A percentile compares a stretch with the other conserved stretches of the same genome.
phyloP scores from a whole-genome alignment of 2,888 invertebrate genomes.

The Sisyra nigra region DNA sequence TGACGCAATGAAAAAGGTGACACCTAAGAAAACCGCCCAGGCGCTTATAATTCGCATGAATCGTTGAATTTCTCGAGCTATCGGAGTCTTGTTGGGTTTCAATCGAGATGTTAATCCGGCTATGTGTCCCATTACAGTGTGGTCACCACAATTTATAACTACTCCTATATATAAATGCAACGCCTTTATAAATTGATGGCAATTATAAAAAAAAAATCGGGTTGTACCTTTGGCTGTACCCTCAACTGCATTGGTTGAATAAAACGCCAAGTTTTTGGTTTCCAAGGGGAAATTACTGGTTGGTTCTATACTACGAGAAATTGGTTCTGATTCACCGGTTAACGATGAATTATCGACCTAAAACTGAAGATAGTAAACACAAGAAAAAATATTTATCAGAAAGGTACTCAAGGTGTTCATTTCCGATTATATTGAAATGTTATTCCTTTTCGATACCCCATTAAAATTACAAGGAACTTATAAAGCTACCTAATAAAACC shows the following conservation, averaged over 20 bases:
- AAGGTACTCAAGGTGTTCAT: too few relatives aligned
- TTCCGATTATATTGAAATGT: too few relatives aligned
- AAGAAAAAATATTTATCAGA: too few relatives aligned
- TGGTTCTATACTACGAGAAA: conserved; percentile 75
- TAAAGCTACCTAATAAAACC: too few relatives aligned
- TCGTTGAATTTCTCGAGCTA: conserved; percentile 52
- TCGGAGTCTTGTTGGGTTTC: conserved; percentile 47
- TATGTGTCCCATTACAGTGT: conserved; percentile 45
- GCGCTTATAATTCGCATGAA: conserved; percentile 55
- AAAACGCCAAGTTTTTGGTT: conserved; percentile 89
- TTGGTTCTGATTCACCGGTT: conserved; percentile 93
- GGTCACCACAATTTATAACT: conserved; percentile 34
- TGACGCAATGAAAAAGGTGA: conserved; percentile 34
- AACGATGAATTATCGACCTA: conserved; percentile 77
- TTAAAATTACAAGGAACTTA: too few relatives aligned
- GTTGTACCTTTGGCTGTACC: conserved; percentile 56
- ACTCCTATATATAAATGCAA: conserved; percentile 21
- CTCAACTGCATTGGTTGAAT: conserved; percentile 92
- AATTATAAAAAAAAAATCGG: too few relatives aligned
- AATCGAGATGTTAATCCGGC: conserved; percentile 44
- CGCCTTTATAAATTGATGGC: too few relatives aligned
- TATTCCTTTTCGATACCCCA: too few relatives aligned
- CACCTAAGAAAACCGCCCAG: conserved; percentile 38
- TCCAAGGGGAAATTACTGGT: conserved; percentile 90
- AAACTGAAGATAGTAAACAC: conserved; percentile 7